Evolutionary conservation across 2,888 invertebrate genomes (phyloP), one percentile per base, ranked within the genome.

Genomic region (Acronicta alni): DNA sequence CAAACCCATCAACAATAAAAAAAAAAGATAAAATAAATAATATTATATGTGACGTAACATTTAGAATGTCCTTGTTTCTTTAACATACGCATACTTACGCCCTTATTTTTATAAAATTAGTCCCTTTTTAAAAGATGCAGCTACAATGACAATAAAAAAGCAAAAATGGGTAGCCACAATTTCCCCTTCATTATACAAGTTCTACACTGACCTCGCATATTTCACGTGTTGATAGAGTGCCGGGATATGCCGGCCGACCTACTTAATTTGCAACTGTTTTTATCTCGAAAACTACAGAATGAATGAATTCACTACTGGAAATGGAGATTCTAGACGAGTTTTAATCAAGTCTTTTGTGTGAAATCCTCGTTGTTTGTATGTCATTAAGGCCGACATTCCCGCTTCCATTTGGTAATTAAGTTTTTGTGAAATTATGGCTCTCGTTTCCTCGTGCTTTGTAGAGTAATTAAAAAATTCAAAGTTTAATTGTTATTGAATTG

Each of bases 301-400:
- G 38, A 57, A 57, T 57, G 45, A 37, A 57, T 14, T 35, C 39
- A 35, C 46, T 56, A 45, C 64, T 30, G 39, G 42, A 49, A 59
- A 59, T 66, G 49, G 53, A 58, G 48, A 58, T 53, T 49, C 39
- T 45, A 20, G 46, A 44, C 23, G 20, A 52, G 57, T 55, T 57
- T 71, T 72, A 72, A 67, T 72, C 46, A 71, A 59, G 52, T 41
- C 53, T 63, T 59, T 72, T 67, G 53, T 59, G 10, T 54, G 3
- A 52, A 52, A 53, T 56, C 16, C 20, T 17, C 18, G 14, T n/a
- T 41, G 53, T 56, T 60, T 54, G 23, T 41, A 20, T 42, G n/a
- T 38, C 35, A 57, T 57, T 57, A 55, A 38, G 14, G 54, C 16
- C 48, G 17, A 54, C 38, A 16, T 38, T 39, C 20, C 16, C 8